These are phyloP conservation scores for Epinephelus cyanopodus DNA, from an alignment of 2,113 vertebrate genomes.

Conservation along the genomic window DNA sequence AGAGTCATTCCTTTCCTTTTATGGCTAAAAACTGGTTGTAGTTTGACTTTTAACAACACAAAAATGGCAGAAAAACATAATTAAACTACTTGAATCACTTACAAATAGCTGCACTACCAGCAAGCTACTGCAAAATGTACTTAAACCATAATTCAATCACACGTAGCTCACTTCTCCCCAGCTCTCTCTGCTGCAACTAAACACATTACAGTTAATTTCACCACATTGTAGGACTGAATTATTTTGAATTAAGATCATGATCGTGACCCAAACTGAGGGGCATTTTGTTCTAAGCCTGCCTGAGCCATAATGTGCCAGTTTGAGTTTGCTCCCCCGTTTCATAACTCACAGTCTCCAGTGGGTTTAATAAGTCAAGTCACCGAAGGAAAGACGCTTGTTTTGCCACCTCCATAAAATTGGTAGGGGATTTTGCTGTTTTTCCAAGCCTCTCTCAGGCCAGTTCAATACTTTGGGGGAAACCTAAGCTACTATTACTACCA, in stretches of 20 bases:
- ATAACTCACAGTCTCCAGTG: conserved; percentile 40
- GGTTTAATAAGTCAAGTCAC: conserved; percentile 67
- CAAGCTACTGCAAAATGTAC: too few relatives aligned
- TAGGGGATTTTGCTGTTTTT: conserved; percentile 73
- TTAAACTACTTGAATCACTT: too few relatives aligned
- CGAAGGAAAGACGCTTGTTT: conserved; percentile 64
- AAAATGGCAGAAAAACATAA: too few relatives aligned
- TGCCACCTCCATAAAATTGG: conserved; percentile 70
- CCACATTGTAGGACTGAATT: not conserved
- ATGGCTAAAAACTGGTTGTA: too few relatives aligned
- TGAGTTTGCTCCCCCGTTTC: conserved; percentile 46
- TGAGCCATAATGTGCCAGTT: conserved; percentile 23
- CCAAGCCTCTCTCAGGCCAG: conserved; percentile 63
- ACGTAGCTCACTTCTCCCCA: too few relatives aligned
- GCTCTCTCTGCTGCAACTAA: not conserved
- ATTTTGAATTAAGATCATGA: not conserved
- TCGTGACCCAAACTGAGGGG: conserved; percentile 1
- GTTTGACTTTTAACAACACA: too few relatives aligned
- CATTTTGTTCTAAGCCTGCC: conserved; percentile 27
- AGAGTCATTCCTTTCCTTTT: too few relatives aligned
- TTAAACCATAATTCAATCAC: too few relatives aligned
- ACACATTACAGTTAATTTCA: conserved; percentile 4
- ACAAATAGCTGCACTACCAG: too few relatives aligned
- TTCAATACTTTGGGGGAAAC: conserved; percentile 71
- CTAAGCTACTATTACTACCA: conserved; percentile 69